A percentile compares a stretch with the other conserved stretches of the same genome.
Conservation (phyloP, 2,888 invertebrate genomes). For the Mactromeris polynyma region DNA sequence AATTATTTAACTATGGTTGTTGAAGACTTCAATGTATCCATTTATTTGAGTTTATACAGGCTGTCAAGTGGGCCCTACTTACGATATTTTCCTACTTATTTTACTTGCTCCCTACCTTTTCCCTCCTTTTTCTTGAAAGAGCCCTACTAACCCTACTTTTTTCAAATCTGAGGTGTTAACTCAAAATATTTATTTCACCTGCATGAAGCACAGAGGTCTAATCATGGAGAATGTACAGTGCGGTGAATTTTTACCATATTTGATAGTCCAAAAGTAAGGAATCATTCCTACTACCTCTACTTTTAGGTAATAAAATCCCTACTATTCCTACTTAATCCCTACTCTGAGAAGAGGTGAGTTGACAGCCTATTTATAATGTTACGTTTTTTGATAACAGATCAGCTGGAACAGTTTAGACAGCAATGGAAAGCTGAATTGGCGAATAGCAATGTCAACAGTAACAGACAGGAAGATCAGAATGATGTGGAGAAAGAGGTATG, state of each 20-base stretch:
- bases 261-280: too few relatives aligned
- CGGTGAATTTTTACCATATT: too few relatives aligned
- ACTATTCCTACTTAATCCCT: neutral
- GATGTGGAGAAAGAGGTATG: conserved; percentile 38
- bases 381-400: conserved; percentile 36
- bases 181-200: too few relatives aligned
- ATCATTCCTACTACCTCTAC: neutral
- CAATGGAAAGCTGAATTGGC: conserved; percentile 82
- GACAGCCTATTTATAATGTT: neutral
- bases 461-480: neutral
- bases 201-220: too few relatives aligned
- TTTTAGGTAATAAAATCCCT: neutral
- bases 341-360: neutral
- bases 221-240: too few relatives aligned
- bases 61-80: neutral
- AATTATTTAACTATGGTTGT: too few relatives aligned
- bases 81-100: too few relatives aligned
- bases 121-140: too few relatives aligned
- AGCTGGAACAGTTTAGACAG: conserved; percentile 82
- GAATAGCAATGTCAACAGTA: neutral
- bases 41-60: neutral
- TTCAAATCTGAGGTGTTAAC: too few relatives aligned
- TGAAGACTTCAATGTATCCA: too few relatives aligned
- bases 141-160: too few relatives aligned
- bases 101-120: too few relatives aligned